Evolutionary conservation across 1,140 invertebrate species (phyloP).

Genomic region (Lordiphosa collinella): DNA sequence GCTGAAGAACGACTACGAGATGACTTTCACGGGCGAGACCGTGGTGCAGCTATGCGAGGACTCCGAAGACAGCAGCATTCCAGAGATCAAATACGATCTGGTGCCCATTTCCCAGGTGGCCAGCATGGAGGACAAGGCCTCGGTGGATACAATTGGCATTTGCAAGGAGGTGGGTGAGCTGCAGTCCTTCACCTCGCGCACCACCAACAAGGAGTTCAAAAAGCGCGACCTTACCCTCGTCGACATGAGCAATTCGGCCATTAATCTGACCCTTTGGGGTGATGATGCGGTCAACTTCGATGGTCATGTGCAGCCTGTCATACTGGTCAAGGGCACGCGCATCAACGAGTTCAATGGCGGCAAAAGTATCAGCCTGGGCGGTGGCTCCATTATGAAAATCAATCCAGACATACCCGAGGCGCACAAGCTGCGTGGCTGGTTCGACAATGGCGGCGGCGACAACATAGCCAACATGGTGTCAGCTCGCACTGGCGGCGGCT

Average conservation of each 20-base stretch:
- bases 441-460: constrained; percentile 86
- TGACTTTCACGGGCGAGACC: constrained; percentile 92
- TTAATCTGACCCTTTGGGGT: constrained; percentile 89
- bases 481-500: constrained; percentile 80
- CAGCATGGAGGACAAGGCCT: constrained; percentile 83
- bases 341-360: constrained; percentile 89
- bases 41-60: constrained; percentile 86
- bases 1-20: constrained; percentile 97
- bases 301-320: constrained; percentile 86
- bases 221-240: constrained; percentile 95
- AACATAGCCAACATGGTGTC: constrained; percentile 84
- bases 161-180: constrained; percentile 89
- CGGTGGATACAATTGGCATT: constrained; percentile 94
- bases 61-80: constrained; percentile 84
- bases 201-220: constrained; percentile 89
- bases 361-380: constrained; percentile 80
- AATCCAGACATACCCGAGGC: constrained; percentile 95
- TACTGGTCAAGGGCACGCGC: constrained; percentile 90
- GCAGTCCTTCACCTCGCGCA: constrained; percentile 85
- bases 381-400: constrained; percentile 84
- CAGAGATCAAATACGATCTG: constrained; percentile 92
- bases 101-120: constrained; percentile 88
- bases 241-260: constrained; percentile 90
- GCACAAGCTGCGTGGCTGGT: constrained; percentile 94
- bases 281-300: constrained; percentile 92